Evolutionary conservation across 2,797 vertebrate species (phyloP).

Genomic region (Geotrypetes seraphini): DNA sequence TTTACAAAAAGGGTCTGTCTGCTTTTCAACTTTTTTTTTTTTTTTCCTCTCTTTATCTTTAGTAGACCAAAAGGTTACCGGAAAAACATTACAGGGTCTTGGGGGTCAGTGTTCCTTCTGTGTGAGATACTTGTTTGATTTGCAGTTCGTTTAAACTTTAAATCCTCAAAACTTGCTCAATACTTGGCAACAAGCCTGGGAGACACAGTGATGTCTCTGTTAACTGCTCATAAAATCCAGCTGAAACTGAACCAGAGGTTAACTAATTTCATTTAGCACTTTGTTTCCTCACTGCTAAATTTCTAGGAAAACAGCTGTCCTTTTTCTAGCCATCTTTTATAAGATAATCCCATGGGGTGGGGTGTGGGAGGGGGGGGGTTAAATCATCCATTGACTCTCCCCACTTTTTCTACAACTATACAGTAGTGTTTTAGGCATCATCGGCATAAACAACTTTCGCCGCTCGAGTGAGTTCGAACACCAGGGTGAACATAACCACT

Average conservation of each 20-base stretch:
- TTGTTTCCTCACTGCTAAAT: background rate
- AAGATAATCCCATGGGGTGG: background rate
- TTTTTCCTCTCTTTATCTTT: constrained; percentile 3
- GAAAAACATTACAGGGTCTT: constrained; percentile 1
- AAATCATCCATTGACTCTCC: no score
- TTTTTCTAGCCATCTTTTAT: background rate
- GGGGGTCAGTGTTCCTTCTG: background rate
- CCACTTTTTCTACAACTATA: no score
- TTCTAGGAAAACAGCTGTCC: background rate
- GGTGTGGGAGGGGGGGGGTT: no score
- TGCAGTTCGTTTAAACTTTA: constrained; percentile 4
- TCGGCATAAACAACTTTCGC: no score
- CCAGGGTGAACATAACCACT: no score
- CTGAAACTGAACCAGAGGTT: background rate
- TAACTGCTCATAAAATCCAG: constrained; percentile 2
- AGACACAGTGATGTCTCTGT: constrained; percentile 2
- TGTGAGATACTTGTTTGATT: background rate
- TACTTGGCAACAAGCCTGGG: background rate
- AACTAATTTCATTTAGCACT: background rate
- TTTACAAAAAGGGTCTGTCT: constrained; percentile 15
- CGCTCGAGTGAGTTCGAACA: no score
- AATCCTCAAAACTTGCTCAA: background rate
- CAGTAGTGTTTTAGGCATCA: no score
- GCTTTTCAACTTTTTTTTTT: constrained; percentile 1
- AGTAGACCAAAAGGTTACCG: background rate